Conservation (phyloP, 2,888 invertebrate genomes). For the Gari tellinella region DNA sequence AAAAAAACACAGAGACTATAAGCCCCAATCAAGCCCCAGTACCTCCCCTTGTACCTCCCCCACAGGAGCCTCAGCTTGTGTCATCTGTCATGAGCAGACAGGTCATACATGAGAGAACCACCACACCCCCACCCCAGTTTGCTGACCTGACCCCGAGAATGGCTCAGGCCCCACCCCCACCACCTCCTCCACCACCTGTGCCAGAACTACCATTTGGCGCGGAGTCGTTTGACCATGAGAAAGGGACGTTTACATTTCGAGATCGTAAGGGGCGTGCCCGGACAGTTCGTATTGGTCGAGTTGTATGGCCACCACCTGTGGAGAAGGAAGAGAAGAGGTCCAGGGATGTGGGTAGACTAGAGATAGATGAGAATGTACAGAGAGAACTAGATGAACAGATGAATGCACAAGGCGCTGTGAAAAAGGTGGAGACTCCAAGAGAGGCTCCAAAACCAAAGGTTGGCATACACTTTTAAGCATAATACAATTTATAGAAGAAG, state of each 20-base stretch:
- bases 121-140: slow-evolving; percentile 65
- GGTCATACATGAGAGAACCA: slow-evolving; percentile 46
- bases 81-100: slow-evolving; percentile 24
- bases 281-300: slow-evolving; percentile 92
- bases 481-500: no score
- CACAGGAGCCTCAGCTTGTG: slow-evolving; percentile 67
- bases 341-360: slow-evolving; percentile 77
- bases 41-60: slow-evolving; percentile 73
- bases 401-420: slow-evolving; percentile 59
- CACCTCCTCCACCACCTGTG: slow-evolving; percentile 88
- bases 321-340: slow-evolving; percentile 87
- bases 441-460: slow-evolving; percentile 35
- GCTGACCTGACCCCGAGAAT: slow-evolving; percentile 63
- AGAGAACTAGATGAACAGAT: slow-evolving; percentile 69
- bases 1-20: slow-evolving; percentile 65
- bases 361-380: slow-evolving; percentile 80
- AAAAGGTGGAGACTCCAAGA: slow-evolving; percentile 47
- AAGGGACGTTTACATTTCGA: slow-evolving; percentile 85
- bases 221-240: slow-evolving; percentile 65
- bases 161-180: slow-evolving; percentile 63
- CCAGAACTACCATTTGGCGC: slow-evolving; percentile 85
- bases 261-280: slow-evolving; percentile 94
- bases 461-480: no score
- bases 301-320: slow-evolving; percentile 94
- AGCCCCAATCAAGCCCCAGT: slow-evolving; percentile 33